These are phyloP conservation scores for Premnoplex brunnescens DNA, from an alignment of 2,797 vertebrate species.

Conservation along the genomic window DNA sequence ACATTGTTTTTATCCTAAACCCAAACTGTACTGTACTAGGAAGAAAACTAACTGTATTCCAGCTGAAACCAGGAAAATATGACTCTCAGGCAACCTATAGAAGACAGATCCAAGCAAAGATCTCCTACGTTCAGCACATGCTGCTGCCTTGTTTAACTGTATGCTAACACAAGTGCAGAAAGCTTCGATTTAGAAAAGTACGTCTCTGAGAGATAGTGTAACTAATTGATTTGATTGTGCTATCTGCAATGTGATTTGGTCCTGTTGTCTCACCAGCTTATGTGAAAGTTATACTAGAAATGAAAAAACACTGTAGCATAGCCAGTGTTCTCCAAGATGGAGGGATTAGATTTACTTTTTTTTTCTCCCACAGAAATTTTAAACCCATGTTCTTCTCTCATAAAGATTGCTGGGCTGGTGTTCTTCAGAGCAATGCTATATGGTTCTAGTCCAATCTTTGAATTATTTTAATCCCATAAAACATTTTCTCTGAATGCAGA, in stretches of 20 bases:
- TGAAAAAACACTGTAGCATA: background rate
- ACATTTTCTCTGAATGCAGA: background rate
- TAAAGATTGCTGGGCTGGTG: background rate
- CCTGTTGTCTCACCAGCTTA: background rate
- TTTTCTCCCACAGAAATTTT: background rate
- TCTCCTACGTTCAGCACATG: rapidly evolving
- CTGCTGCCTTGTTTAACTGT: background rate
- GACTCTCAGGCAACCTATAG: background rate
- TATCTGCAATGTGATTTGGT: background rate
- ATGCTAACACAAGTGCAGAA: background rate
- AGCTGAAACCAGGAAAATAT: background rate
- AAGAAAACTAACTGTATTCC: background rate
- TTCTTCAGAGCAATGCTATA: background rate
- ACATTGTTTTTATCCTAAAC: background rate
- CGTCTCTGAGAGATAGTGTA: background rate
- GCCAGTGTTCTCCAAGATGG: background rate
- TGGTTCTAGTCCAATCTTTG: background rate
- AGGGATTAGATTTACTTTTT: background rate
- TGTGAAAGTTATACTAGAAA: background rate
- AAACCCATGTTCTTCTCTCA: background rate
- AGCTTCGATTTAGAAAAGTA: background rate
- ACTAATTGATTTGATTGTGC: background rate
- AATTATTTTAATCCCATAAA: background rate
- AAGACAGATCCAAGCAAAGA: background rate
- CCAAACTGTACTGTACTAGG: background rate